These are phyloP conservation scores for Eretmocerus hayati DNA, from an alignment of 2,888 invertebrate genomes.

Conservation along the genomic window DNA sequence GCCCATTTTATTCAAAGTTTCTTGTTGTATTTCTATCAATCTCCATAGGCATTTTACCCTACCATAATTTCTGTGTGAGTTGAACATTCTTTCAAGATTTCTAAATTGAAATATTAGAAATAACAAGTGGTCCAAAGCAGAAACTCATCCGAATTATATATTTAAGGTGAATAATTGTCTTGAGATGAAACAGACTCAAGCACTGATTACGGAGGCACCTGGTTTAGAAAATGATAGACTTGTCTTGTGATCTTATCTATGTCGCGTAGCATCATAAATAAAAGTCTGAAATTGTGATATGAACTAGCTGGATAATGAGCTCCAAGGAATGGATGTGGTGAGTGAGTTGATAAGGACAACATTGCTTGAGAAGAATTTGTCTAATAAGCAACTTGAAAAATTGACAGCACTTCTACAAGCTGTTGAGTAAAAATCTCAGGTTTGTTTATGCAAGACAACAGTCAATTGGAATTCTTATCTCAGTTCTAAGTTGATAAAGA, in stretches of 20 bases:
- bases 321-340: no score
- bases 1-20: slow-evolving; percentile 23
- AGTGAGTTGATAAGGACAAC: no score
- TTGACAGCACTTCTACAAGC: no score
- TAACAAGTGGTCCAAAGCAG: background rate
- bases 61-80: slow-evolving; percentile 27
- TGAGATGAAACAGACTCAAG: background rate
- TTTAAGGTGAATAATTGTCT: background rate
- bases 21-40: slow-evolving; percentile 24
- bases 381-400: no score
- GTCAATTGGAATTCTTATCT: no score
- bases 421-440: no score
- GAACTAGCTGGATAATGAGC: background rate
- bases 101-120: background rate
- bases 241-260: slow-evolving; percentile 19
- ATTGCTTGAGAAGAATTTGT: no score
- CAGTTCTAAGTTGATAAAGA: no score
- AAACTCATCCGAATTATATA: background rate
- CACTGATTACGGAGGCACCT: slow-evolving; percentile 4
- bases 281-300: background rate
- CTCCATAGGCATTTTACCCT: slow-evolving; percentile 27
- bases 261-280: slow-evolving; percentile 12
- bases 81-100: slow-evolving; percentile 24
- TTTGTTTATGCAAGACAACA: no score
- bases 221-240: slow-evolving; percentile 1